A percentile compares a stretch with the other conserved stretches of the same genome.
Evolutionary conservation across 1,140 invertebrate genomes (phyloP).

Genomic region (Papilio helenus): DNA sequence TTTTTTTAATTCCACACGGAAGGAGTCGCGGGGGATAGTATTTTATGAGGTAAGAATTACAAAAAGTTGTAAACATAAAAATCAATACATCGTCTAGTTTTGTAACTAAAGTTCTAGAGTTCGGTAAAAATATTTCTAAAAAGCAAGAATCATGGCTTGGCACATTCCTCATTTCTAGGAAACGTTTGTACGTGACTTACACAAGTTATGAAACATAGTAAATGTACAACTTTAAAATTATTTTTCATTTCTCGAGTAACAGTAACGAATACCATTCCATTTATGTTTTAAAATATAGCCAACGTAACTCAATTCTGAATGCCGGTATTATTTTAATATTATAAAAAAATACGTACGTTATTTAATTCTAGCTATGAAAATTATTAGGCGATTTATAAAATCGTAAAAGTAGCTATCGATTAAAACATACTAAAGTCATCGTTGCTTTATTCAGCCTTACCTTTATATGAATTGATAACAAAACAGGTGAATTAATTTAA

Average conservation of each 20-base stretch:
- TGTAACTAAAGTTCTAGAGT: too few species aligned
- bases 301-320: neutral
- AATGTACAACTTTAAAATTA: constrained; percentile 8
- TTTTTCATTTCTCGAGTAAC: neutral
- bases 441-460: too few species aligned
- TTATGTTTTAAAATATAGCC: neutral
- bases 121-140: neutral
- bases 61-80: neutral
- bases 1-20: too few species aligned
- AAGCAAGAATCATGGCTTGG: neutral
- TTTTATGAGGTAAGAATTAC: too few species aligned
- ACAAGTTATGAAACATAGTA: neutral
- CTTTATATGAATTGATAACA: too few species aligned
- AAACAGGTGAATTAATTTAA: neutral
- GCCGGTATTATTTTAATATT: neutral
- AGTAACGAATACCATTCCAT: constrained; percentile 16
- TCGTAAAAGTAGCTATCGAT: too few species aligned
- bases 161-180: neutral
- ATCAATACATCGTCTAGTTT: neutral
- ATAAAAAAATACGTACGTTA: too few species aligned
- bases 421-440: too few species aligned
- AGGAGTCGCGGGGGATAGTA: too few species aligned
- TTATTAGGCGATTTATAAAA: too few species aligned
- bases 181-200: constrained; percentile 16
- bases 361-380: too few species aligned